Percentiles rank a stretch among this genome's conserved stretches.
phyloP scores from a whole-genome alignment of 2,888 invertebrate genomes.

The Timema podura region DNA sequence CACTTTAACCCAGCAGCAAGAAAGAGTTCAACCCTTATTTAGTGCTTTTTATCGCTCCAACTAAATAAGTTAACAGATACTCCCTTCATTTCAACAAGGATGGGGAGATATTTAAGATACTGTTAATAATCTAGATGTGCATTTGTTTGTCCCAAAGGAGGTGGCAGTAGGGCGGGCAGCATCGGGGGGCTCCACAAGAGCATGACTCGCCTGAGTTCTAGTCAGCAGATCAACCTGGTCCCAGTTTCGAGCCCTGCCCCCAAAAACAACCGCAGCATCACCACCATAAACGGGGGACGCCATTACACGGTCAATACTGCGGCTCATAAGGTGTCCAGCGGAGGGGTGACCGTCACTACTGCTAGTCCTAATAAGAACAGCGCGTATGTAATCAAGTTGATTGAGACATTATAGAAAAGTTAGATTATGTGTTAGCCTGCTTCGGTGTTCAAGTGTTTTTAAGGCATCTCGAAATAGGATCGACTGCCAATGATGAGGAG shows the following conservation, averaged over 20 bases:
- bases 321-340: constrained; percentile 47
- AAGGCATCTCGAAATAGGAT: too few relatives aligned
- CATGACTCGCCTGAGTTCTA: constrained; percentile 75
- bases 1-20: too few relatives aligned
- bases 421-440: too few relatives aligned
- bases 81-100: too few relatives aligned
- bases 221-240: constrained; percentile 68
- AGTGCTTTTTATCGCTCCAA: too few relatives aligned
- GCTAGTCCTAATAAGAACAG: constrained; percentile 38
- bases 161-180: constrained; percentile 52
- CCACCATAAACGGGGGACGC: constrained; percentile 37
- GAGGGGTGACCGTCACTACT: constrained; percentile 61
- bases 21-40: too few relatives aligned
- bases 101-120: too few relatives aligned
- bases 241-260: constrained; percentile 33
- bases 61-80: too few relatives aligned
- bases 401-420: too few relatives aligned
- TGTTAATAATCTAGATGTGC: too few relatives aligned
- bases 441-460: too few relatives aligned
- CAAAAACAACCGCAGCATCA: constrained; percentile 29
- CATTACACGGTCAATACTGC: constrained; percentile 31
- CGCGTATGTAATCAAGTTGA: constrained; percentile 1
- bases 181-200: constrained; percentile 77
- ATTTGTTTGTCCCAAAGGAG: constrained; percentile 33
- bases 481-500: too few relatives aligned